Base-by-base conservation (phyloP, 2,113 vertebrate species). In the Brevimyrus niger region DNA sequence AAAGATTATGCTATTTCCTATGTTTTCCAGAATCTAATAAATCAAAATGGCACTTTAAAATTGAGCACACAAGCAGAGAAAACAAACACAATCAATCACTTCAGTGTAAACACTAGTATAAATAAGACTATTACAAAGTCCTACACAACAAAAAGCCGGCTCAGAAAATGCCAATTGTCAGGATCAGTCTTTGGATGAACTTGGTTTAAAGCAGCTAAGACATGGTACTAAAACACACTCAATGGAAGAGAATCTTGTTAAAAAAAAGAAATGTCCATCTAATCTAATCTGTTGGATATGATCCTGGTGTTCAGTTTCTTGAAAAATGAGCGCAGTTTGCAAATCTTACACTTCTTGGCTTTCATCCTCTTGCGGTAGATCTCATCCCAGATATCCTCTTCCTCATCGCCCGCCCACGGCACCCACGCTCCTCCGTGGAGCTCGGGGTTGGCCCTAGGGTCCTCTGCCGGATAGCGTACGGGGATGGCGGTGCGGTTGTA, bases 391-490 rank as follows among this genome's bases (percentile, higher is more conserved):
- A 51, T 92, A 6, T 96, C 95, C 86, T 96, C 97, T 1, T 98
- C 97, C 0, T 97, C 97, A 4, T 98, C 97, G 0, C 94, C 96
- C 15, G 97, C 97, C 98, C 98, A 99, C 1, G 98, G 98, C 0
- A 96, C 97, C 98, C 98, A 99, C 15, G 97, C 98, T 0, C 98
- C 98, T 0, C 97, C 98, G 0, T 99, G 98, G 88, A 98, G 96
- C 88, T 97, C 96, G 0, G 98, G 98, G 87, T 98, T 96, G 76
- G 97, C 98, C n/a, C 97, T 95, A 0, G 97, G 97, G 89, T 99
- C 99, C 93, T 99, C 98, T 0, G 97, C 95, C 0, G 98, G 98
- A 92, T 98, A 99, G 82, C 98, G 95, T 21, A 99, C 98, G 0
- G 98, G 98, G 87, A 99, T 97, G 1, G 98, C 97, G 0, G 98